A percentile compares a stretch with the other conserved stretches of the same genome.
Conservation (phyloP, 64 coral and sea anemone genomes). For the Pocillopora damicornis region DNA sequence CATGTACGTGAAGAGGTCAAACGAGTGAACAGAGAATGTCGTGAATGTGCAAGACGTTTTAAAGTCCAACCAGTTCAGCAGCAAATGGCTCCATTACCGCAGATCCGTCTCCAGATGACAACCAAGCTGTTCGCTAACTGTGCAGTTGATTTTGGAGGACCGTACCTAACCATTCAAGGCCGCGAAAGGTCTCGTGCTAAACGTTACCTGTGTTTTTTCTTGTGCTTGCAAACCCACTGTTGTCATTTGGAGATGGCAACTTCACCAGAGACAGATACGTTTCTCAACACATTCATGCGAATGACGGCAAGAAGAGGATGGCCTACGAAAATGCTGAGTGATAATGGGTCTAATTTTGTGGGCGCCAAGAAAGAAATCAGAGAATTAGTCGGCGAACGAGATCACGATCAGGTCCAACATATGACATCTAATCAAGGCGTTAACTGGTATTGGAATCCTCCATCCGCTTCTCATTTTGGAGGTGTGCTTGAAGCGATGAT, state of each 20-base stretch:
- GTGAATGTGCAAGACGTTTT: conserved; percentile 15
- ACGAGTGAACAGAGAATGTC: not conserved
- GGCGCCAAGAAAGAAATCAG: conserved; percentile 29
- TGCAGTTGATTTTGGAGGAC: conserved; percentile 42
- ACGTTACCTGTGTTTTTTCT: conserved; percentile 53
- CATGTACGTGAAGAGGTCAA: conserved; percentile 40
- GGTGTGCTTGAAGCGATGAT: conserved; percentile 35
- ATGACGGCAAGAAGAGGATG: conserved; percentile 19
- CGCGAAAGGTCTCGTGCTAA: conserved; percentile 6
- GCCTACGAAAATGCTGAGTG: conserved; percentile 37
- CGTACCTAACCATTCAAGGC: conserved; percentile 24
- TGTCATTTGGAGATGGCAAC: conserved; percentile 62
- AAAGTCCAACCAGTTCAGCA: not conserved
- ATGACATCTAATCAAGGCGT: conserved; percentile 19
- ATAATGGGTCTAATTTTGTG: conserved; percentile 47
- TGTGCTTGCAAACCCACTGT: conserved; percentile 52
- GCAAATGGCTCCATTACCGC: conserved; percentile 33
- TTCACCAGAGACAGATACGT: conserved; percentile 47
- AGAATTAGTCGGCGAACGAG: conserved; percentile 11
- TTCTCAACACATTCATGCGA: conserved; percentile 29
- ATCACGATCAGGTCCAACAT: conserved; percentile 38
- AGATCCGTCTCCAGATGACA: conserved; percentile 1
- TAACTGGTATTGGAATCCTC: conserved; percentile 17
- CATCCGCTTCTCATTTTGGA: conserved; percentile 33
- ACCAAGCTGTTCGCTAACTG: conserved; percentile 38